Evolutionary conservation across 2,113 vertebrate genomes (phyloP).

Genomic region (Ia io): DNA sequence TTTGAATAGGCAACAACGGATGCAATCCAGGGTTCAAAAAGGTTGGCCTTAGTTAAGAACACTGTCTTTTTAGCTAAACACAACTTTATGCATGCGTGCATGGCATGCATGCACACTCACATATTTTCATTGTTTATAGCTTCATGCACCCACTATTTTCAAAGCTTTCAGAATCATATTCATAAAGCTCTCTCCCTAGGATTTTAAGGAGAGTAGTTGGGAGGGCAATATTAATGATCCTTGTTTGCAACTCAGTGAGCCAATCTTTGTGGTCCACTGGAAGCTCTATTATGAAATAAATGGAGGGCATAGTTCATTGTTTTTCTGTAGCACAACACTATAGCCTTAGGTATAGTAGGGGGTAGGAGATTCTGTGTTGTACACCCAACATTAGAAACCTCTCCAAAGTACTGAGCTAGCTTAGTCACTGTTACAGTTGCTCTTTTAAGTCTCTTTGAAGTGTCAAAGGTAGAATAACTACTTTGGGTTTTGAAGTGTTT

Average conservation of each 20-base stretch:
- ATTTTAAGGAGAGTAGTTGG: neutral
- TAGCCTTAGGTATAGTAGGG: neutral
- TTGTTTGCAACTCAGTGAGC: neutral
- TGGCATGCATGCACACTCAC: neutral
- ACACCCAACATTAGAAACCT: neutral
- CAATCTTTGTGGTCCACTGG: neutral
- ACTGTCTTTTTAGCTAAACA: neutral
- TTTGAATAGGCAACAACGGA: neutral
- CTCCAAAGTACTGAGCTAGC: constrained; percentile 39
- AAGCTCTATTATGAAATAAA: constrained; percentile 19
- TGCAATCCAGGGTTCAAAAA: neutral
- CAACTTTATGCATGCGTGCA: neutral
- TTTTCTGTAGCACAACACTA: neutral
- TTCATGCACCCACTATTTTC: neutral
- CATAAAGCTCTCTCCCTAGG: neutral
- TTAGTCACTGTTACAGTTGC: neutral
- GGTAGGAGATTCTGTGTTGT: neutral
- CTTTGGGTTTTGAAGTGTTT: neutral
- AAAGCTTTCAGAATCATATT: neutral
- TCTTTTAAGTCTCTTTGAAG: neutral
- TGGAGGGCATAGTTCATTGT: constrained; percentile 10
- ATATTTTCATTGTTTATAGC: constrained; percentile 2
- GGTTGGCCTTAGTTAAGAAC: neutral
- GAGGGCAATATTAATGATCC: neutral
- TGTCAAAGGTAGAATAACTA: neutral